phyloP scores from a whole-genome alignment of 2,797 vertebrate species.

The Anabas testudineus region DNA sequence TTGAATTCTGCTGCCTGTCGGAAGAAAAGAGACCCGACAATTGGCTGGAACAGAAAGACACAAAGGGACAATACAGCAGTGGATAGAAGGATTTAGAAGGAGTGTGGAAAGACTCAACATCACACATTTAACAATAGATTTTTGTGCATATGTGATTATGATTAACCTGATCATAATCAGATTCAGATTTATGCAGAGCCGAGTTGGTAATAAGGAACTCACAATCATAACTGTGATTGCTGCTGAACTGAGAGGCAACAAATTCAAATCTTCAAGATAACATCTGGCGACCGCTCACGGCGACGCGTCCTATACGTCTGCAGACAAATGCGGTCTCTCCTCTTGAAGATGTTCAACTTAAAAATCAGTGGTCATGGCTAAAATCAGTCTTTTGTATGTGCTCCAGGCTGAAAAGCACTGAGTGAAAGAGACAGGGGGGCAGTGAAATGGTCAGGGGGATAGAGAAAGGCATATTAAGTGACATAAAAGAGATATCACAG shows the following conservation, averaged over 20 bases:
- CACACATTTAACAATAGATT: slow-evolving; percentile 21
- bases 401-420: slow-evolving; percentile 46
- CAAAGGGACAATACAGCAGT: slow-evolving; percentile 15
- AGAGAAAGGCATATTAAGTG: slow-evolving; percentile 69
- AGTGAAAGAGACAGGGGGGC: slow-evolving; percentile 41
- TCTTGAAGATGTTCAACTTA: slow-evolving; percentile 1
- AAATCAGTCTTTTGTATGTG: slow-evolving; percentile 63
- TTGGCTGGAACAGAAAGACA: slow-evolving; percentile 32
- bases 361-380: slow-evolving; percentile 56
- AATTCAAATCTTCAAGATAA: slow-evolving; percentile 26
- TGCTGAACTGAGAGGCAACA: slow-evolving; percentile 4
- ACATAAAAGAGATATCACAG: slow-evolving; percentile 74
- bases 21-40: slow-evolving; percentile 45
- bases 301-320: not conserved
- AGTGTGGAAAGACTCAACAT: slow-evolving; percentile 19
- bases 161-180: slow-evolving; percentile 13
- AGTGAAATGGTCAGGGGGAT: slow-evolving; percentile 54
- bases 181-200: slow-evolving; percentile 5
- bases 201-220: not conserved
- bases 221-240: not conserved
- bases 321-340: slow-evolving; percentile 15
- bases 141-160: slow-evolving; percentile 13
- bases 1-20: slow-evolving; percentile 35
- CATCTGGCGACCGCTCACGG: not conserved
- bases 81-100: slow-evolving; percentile 6